Base-by-base conservation (phyloP, 2,888 invertebrate genomes). In the Leptopilina syphax region DNA sequence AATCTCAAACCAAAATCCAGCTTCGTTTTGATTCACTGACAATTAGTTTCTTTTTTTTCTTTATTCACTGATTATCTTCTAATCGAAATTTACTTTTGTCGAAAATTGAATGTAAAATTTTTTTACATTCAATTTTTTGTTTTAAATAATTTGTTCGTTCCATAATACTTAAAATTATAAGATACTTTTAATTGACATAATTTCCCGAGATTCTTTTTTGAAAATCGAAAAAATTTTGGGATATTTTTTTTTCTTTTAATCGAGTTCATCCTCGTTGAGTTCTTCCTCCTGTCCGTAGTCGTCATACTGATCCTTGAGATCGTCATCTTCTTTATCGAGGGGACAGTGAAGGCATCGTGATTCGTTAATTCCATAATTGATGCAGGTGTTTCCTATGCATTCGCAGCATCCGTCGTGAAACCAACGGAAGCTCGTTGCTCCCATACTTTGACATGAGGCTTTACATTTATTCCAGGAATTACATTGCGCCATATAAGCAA, bases 371-470 rank as follows among this genome's bases (percentile, higher is more conserved):
- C 98, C 98, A 91, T 97, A 98, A 90, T 97, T 97, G 84, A 97
- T 94, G 90, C 98, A 98, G 70, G 95, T 96, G 83, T 95, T 95
- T 0, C 98, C 98, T 76, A 98, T 95, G 90, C 98, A 98, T 92
- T 98, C 97, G 91, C 98, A 98, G 90, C 98, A 98, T 1, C 98
- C 98, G 89, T 98, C 97, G 92, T 98, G 97, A 92, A 98, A 98
- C 98, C 98, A 98, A 87, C 98, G 95, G 93, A 94, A 97, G 88
- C 95, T 96, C 76, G 95, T 94, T 0, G 97, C 95, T 57, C 97
- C 97, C 96, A 97, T 97, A 12, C 96, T 96, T 85, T 94, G 93
- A 90, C 98, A 98, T 41, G 96, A 95, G 76, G 94, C 94, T 86
- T 95, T 95, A 91, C 98, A 98, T 91, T 98, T 98, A 91, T 96